Percentiles rank a stretch among this genome's conserved stretches.
Evolutionary conservation across 2,113 vertebrate genomes (phyloP).

Genomic region (Heterocephalus glaber): DNA sequence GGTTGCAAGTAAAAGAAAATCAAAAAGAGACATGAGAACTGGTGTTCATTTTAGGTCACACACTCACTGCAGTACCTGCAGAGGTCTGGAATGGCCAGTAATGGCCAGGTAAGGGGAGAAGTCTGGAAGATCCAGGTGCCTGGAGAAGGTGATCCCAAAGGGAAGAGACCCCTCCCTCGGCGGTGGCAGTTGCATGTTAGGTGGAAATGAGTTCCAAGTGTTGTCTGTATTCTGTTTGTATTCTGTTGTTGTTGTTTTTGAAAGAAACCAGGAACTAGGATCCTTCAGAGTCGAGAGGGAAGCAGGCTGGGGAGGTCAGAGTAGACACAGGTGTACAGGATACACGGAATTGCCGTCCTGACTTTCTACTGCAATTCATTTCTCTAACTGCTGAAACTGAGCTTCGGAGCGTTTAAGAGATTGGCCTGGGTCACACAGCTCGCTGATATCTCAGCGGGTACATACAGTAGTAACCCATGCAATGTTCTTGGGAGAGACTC

Average conservation of each 20-base stretch:
- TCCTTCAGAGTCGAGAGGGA: not conserved
- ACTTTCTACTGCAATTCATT: not conserved
- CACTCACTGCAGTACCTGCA: rapidly evolving
- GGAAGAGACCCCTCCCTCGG: rapidly evolving
- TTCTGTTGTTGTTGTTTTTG: not conserved
- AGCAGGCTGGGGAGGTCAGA: not conserved
- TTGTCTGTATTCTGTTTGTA: not conserved
- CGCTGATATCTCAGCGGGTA: not conserved
- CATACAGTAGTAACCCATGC: not conserved
- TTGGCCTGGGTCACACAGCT: not conserved
- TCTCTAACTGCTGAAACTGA: not conserved
- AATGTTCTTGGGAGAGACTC: not conserved
- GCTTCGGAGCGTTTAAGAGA: not conserved
- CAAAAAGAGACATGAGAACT: not conserved
- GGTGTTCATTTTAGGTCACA: not conserved
- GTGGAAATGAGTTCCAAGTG: not conserved
- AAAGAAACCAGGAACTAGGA: not conserved
- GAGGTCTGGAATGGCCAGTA: no score
- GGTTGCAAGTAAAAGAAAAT: not conserved
- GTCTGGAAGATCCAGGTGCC: not conserved
- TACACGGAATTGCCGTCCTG: not conserved
- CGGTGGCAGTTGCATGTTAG: not conserved
- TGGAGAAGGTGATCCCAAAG: rapidly evolving
- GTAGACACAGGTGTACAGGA: rapidly evolving
- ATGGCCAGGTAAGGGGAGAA: not conserved